Evolutionary conservation across 2,888 invertebrate genomes (phyloP), one percentile per base, ranked within the genome.

Genomic region (Cancer borealis): DNA sequence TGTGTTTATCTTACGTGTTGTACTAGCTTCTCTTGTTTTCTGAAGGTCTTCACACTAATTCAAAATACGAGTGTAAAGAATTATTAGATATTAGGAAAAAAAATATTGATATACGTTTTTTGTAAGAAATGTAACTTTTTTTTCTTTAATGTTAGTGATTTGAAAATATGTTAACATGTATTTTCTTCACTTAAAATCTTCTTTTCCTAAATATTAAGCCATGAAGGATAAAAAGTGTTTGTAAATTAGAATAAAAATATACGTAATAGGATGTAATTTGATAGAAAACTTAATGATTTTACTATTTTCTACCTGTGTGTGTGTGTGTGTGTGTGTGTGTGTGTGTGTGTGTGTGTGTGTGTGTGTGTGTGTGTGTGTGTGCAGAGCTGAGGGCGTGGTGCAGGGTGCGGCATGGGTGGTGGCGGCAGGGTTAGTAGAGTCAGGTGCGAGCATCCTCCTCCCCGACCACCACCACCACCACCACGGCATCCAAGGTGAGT

Each of bases 381-480:
- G 6, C 91, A 93, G 93, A 30, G 91, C 66, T 21, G 93, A 93
- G 88, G 93, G 93, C 30, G 91, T 88, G 91, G 26, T 93, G 17
- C 93, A 93, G 87, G 84, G 47, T 3, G 87, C 39, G 12, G 87
- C 87, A 54, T 47, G 88, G 1, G 30, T 10, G 0, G 26, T 93
- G 26, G 91, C 88, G 17, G 66, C 30, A 30, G 88, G 39, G 0
- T 66, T 93, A 30, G 39, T 10, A 45, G 93, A 54, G 21, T 66
- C 84, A 8, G 91, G 87, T 12, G 91, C 91, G 0, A 14, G 6
- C 54, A 93, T 93, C 84, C 45, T 93, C 26, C 39, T 93, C n/a
- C 91, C 93, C 14, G 17, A 89, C 26, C 21, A 73, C 49, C 88
- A 89, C 49, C n/a, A 88, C 88, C 79, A 84, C 45, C 46, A 88